Evolutionary conservation across 1,140 invertebrate species (phyloP).

Genomic region (Penaeus vannamei): DNA sequence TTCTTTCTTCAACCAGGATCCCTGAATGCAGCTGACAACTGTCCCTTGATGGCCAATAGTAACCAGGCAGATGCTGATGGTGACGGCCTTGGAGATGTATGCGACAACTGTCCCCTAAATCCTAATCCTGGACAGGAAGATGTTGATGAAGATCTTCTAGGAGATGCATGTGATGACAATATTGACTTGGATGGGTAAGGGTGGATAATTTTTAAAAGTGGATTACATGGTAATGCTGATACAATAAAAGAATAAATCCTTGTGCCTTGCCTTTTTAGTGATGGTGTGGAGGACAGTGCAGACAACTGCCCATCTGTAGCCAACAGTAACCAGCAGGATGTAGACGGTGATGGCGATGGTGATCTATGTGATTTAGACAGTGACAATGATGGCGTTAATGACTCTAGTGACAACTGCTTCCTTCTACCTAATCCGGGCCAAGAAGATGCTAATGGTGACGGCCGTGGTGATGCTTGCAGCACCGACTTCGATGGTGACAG

Average conservation of each 20-base stretch:
- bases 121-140: constrained; percentile 49
- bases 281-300: too few species aligned
- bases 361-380: constrained; percentile 88
- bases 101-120: constrained; percentile 87
- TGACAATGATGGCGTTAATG: constrained; percentile 86
- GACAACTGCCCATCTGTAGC: constrained; percentile 76
- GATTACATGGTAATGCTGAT: too few species aligned
- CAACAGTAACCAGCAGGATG: constrained; percentile 84
- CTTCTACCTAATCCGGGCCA: not conserved
- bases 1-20: too few species aligned
- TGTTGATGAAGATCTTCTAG: too few species aligned
- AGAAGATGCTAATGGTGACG: not conserved
- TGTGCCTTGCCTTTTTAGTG: too few species aligned
- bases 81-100: constrained; percentile 82
- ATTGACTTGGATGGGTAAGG: too few species aligned
- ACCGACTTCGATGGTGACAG: constrained; percentile 9
- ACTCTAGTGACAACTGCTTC: constrained; percentile 91
- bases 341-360: constrained; percentile 80
- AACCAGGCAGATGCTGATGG: constrained; percentile 83
- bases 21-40: constrained; percentile 79
- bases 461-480: not conserved
- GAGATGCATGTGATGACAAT: too few species aligned
- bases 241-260: too few species aligned
- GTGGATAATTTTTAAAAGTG: too few species aligned
- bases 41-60: constrained; percentile 82